Evolutionary conservation across 2,888 invertebrate species (phyloP), one percentile per base, ranked within the genome.

Genomic region (Platynereis dumerilii): DNA sequence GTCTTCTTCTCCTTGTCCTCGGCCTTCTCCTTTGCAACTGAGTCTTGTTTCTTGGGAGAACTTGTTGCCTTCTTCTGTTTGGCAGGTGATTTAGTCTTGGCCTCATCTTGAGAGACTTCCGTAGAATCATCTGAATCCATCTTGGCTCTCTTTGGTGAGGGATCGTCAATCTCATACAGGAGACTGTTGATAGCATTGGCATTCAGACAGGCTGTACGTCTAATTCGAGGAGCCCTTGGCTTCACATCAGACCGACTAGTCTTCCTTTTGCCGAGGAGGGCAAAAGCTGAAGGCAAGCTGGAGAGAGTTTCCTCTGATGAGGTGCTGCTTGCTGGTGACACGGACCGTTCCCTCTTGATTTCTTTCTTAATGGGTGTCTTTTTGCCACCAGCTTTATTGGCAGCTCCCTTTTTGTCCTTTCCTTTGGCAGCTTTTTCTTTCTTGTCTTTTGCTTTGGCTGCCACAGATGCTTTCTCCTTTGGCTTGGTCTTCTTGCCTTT

Each of bases 141-240:
- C 48, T 48, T 22, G 5, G 48, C 5, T 28, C 52, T 62, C 57
- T 62, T 62, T n/a, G 54, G 60, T 22, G 55, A 17, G n/a, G 60
- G 44, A 26, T 65, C 60, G 2, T 60, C 60, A 26, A 42, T 54
- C 60, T 68, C 67, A 55, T 69, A 67, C 60, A 73, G 58, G 10
- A 68, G 45, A 54, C 65, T 66, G 5, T 66, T 52, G 15, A 73
- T 71, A 39, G 73, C 73, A 7, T 60, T 63, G 15, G 73, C 72
- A 57, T 70, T 71, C 10, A 73, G 60, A 60, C 72, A 70, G 22
- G 72, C 73, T 22, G 66, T 70, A 17, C 73, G 60, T 58, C 67
- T 68, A 7, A 69, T 65, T 20, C 70, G 54, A 2, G 60, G 62
- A 2, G 69, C 66, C 20, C 69, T 48, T 3, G 69, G 69, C 54